Base-by-base conservation (phyloP, 2,797 vertebrate species). In the Enteromius unitaeniatus region DNA sequence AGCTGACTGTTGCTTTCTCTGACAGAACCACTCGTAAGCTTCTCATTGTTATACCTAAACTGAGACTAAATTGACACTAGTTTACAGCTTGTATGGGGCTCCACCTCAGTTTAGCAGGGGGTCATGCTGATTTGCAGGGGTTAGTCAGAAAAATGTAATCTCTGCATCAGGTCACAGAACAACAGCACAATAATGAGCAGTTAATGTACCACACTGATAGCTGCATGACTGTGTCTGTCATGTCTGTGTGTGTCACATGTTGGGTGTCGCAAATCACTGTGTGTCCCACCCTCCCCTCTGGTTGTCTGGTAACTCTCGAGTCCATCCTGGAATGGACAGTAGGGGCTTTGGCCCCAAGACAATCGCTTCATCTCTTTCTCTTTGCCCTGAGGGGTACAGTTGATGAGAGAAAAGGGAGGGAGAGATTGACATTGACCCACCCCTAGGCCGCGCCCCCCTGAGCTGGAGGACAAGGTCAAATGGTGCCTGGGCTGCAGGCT, bases 401-500 rank as follows among this genome's bases (percentile, higher is more conserved):
- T 81, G 78, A 78, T 82, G 74, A 81, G 84, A 85, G 84, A 73
- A 76, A 84, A 85, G 74, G 68, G 78, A 85, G 74, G 82, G 79
- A 80, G 64, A 82, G 79, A 84, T 79, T 68, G 83, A 76, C 64
- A 67, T 68, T 93, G 89, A 91, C 90, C 89, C 75, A 58, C 53
- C 70, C 69, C 65, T 82, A 74, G 82, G 77, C 40, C 72, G 73
- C 64, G 6, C 69, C 26, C 81, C 82, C 77, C 81, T 86, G 80
- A 84, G 53, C 80, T 84, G 83, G 83, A 87, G 76, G 86, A 86
- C 91, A 92, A 93, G 92, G 91, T 94, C 94, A 93, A 90, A 92
- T 91, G 87, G 91, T 92, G 91, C 85, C 92, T 89, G 88, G 93
- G 92, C 93, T 91, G 91, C 92, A 92, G 94, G 92, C 92, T 85